These are phyloP conservation scores for Numida meleagris DNA, from an alignment of 2,113 vertebrate species.

Conservation along the genomic window DNA sequence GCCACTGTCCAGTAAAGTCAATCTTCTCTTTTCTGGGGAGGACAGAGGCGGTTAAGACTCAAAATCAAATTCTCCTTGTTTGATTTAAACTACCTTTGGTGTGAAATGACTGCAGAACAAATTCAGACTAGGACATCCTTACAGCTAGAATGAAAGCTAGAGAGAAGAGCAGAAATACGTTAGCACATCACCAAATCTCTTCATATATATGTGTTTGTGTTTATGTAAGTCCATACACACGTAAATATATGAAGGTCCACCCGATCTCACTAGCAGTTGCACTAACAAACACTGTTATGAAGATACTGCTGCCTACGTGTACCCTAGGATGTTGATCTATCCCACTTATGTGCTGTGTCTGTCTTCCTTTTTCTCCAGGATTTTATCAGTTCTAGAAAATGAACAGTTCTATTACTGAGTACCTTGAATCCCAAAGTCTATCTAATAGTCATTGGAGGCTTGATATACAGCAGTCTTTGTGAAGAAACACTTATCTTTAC, in stretches of 20 bases:
- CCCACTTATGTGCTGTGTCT: neutral
- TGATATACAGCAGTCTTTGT: neutral
- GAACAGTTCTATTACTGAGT: neutral
- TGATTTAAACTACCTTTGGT: neutral
- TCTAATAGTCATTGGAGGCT: neutral
- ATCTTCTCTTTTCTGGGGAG: neutral
- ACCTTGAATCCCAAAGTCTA: neutral
- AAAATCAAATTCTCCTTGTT: neutral
- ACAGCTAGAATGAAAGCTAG: conserved; percentile 3
- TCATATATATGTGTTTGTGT: neutral
- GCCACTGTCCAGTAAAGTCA: neutral
- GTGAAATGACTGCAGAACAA: neutral
- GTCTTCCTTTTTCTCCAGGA: neutral
- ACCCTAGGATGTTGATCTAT: neutral
- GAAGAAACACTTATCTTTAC: neutral
- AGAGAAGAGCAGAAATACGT: neutral
- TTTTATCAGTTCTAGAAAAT: neutral
- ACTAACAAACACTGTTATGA: neutral
- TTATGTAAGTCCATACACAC: neutral
- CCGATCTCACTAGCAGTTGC: neutral
- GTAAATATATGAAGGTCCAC: neutral
- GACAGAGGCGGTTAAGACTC: neutral
- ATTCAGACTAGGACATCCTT: neutral
- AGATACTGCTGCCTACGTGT: neutral
- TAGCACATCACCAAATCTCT: neutral